Base-by-base conservation (phyloP, 64 coral and sea anemone genomes). In the Pocillopora verrucosa region DNA sequence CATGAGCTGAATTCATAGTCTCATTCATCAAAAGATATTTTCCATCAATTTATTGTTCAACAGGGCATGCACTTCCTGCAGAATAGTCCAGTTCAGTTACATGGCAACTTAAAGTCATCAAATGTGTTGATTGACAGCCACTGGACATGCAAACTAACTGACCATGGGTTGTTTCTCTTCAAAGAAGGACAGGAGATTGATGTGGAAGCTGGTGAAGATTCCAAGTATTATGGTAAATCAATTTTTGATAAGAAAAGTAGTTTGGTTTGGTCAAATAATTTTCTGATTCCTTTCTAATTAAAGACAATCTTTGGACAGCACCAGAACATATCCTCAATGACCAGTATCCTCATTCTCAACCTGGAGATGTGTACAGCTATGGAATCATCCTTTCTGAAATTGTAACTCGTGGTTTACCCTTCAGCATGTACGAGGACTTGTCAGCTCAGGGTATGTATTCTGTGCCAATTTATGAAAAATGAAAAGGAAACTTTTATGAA, bases 101-200 rank as follows among this genome's bases (percentile, higher is more conserved):
- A 96, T 76, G 94, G 94, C 26, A 96, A 96, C 67, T 65, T 96
- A 60, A 96, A 96, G 68, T 96, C 94, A 45, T 96, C 94, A 24
- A 96, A 96, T 64, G 91, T 92, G 57, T 65, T 96, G 22, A 96
- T 96, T 64, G 94, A 96, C 61, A 96, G 88, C 82, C 94, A 91
- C 26, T 96, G 94, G 94, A 93, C 94, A n/a, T 90, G 91, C 41
- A 96, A 96, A 88, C 61, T 96, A 80, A 96, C 94, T 74, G 94
- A 96, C 82, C 89, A 83, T 76, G 94, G 87, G 26, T 67, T 96
- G 35, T 83, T 89, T 11, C 60, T 83, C 5, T 93, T 96, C 88
- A 96, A 93, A 84, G 83, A 77, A 73, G 88, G 91, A 6, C 88
- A 96, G 37, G 83, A 93, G 87, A 41, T 80, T 38, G 91, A 93